phyloP scores from a whole-genome alignment of 2,888 invertebrate genomes.

The Pedicia rivosa region DNA sequence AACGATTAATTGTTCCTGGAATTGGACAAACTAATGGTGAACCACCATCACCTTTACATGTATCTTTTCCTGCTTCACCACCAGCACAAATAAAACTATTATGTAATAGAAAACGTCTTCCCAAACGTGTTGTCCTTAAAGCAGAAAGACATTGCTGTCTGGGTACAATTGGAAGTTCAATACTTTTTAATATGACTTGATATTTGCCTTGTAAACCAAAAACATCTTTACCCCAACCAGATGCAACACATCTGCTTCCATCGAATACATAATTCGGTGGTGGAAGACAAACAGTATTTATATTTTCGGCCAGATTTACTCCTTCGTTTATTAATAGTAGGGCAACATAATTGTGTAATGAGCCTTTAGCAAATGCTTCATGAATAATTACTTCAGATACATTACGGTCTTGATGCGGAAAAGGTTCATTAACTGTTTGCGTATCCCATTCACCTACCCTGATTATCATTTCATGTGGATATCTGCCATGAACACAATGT shows the following conservation, averaged over 20 bases:
- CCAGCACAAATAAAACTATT: conserved; percentile 56
- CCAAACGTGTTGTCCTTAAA: conserved; percentile 45
- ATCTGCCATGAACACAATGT: conserved; percentile 40
- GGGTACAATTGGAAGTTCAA: conserved; percentile 48
- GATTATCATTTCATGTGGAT: conserved; percentile 17
- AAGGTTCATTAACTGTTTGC: conserved; percentile 45
- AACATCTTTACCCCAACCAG: conserved; percentile 50
- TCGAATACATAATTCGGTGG: conserved; percentile 26
- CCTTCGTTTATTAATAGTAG: conserved; percentile 43
- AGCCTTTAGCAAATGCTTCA: conserved; percentile 40
- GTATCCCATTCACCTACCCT: conserved; percentile 56
- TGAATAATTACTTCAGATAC: conserved; percentile 38
- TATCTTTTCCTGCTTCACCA: conserved; percentile 47
- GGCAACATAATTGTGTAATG: conserved; percentile 53
- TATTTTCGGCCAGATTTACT: conserved; percentile 42
- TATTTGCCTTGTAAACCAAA: conserved; percentile 32
- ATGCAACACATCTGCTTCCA: conserved; percentile 45
- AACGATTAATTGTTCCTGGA: conserved; percentile 29
- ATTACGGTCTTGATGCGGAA: conserved; percentile 45
- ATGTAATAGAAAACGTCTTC: conserved; percentile 43
- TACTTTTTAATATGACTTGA: conserved; percentile 42
- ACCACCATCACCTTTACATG: conserved; percentile 56
- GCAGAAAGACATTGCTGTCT: conserved; percentile 23
- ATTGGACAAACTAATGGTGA: conserved; percentile 54
- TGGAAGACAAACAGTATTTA: conserved; percentile 47